Evolutionary conservation across 1,140 invertebrate species (phyloP).

Genomic region (Psilanteris sp.): DNA sequence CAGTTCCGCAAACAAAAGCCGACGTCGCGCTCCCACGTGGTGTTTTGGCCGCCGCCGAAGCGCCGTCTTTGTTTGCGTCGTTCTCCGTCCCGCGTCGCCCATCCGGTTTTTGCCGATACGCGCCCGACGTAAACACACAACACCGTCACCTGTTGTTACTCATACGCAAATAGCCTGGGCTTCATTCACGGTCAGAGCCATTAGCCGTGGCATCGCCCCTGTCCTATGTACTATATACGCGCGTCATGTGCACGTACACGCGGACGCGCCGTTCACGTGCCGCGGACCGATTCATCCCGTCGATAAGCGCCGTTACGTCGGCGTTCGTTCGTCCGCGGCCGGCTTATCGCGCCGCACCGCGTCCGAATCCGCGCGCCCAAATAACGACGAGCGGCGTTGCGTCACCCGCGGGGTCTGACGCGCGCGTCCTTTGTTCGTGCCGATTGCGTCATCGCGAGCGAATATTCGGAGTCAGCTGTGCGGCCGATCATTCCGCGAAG

Average conservation of each 20-base stretch:
- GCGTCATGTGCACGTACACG: slow-evolving; percentile 35
- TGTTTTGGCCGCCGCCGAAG: too few species aligned
- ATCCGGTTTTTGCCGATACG: slow-evolving; percentile 71
- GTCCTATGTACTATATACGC: slow-evolving; percentile 48
- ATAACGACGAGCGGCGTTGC: too few species aligned
- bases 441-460: too few species aligned
- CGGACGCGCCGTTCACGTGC: slow-evolving; percentile 47
- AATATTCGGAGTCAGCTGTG: too few species aligned
- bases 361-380: too few species aligned
- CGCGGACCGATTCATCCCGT: slow-evolving; percentile 55
- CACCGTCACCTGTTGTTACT: slow-evolving; percentile 75
- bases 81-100: slow-evolving; percentile 34
- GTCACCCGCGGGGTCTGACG: too few species aligned
- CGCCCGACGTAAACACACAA: slow-evolving; percentile 69
- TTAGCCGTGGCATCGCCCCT: slow-evolving; percentile 62
- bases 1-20: too few species aligned
- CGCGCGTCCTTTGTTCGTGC: too few species aligned
- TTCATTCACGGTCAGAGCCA: slow-evolving; percentile 71
- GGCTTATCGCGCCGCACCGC: too few species aligned
- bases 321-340: too few species aligned
- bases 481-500: too few species aligned
- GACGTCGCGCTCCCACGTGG: slow-evolving; percentile 15
- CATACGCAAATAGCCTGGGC: slow-evolving; percentile 71
- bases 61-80: too few species aligned
- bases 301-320: slow-evolving; percentile 43